A percentile compares a stretch with the other conserved stretches of the same genome.
These are phyloP conservation scores for Cactoblastis cactorum DNA, from an alignment of 2,888 invertebrate genomes.

Conservation along the genomic window DNA sequence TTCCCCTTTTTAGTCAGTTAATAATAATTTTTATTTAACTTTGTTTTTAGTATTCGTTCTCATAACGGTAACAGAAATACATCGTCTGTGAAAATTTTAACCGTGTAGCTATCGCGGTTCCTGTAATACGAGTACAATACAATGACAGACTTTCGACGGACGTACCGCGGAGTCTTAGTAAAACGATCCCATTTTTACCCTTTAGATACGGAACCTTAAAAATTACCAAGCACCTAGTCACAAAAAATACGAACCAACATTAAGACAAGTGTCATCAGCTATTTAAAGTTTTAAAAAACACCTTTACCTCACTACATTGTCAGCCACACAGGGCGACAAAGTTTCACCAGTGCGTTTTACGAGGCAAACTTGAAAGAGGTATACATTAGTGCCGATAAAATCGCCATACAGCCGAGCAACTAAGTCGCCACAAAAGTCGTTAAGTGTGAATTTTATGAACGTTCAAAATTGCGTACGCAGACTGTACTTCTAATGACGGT, in stretches of 20 bases:
- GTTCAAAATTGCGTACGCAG: slow-evolving; percentile 26
- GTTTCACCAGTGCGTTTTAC: slow-evolving; percentile 12
- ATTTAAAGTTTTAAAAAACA: neutral
- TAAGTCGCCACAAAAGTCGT: slow-evolving; percentile 10
- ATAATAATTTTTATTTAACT: too few species aligned
- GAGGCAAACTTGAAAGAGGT: slow-evolving; percentile 6
- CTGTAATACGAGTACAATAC: too few species aligned
- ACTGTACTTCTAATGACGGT: slow-evolving; percentile 9
- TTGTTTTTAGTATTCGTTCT: too few species aligned
- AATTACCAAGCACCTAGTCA: too few species aligned
- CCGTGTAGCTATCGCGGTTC: too few species aligned
- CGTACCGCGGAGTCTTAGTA: too few species aligned
- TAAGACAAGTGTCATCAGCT: neutral
- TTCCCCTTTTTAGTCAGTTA: too few species aligned
- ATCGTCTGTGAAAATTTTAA: too few species aligned
- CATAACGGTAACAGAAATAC: too few species aligned
- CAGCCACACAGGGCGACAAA: neutral
- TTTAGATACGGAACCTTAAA: too few species aligned
- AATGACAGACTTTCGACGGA: too few species aligned
- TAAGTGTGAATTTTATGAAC: slow-evolving; percentile 24
- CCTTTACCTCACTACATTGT: slow-evolving; percentile 4
- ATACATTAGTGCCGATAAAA: slow-evolving; percentile 6
- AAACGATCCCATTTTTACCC: too few species aligned
- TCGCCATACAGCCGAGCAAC: slow-evolving; percentile 9
- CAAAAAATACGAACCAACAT: neutral